Base-by-base conservation (phyloP, 2,888 invertebrate genomes). In the Volucella inflata region DNA sequence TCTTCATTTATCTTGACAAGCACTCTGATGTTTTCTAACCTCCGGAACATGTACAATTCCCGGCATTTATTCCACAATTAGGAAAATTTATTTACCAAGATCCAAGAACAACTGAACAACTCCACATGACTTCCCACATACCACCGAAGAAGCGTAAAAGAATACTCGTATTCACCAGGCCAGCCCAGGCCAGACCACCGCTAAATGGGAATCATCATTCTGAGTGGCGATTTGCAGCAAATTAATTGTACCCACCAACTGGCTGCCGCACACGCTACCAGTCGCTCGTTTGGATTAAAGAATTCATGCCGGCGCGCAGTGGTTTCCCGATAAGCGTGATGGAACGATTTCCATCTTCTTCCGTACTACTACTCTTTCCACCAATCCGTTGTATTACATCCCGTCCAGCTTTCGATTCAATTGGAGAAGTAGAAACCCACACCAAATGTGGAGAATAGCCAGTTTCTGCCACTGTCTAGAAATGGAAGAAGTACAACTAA, bases 191-290 rank as follows among this genome's bases (percentile, higher is more conserved):
- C 55, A 38, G 62, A 62, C 53, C 40, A 42, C 67, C 78, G 62
- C 68, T 64, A 74, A 85, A 85, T 81, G 85, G 67, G 81, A 81
- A 77, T 62, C 81, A 85, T 81, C 85, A 81, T 81, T 81, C 81
- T 76, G 76, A 85, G 85, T 62, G 53, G 85, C 77, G 81, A 85
- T 85, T 85, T 85, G 81, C 80, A 68, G 85, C 60, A 72, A 85
- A 85, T 80, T 85, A 85, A 85, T 85, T 85, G 81, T 81, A 77
- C 62, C 57, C 62, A 51, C 72, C 75, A 76, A 76, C 59, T 48
- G 71, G 75, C 36, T 60, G 55, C 68, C 48, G 70, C 62, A 57
- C 64, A 46, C 57, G 50, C 40, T 16, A 38, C 38, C 12, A 21
- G 17, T 46, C 38, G 30, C 38, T 44, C 10, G 44, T 62, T 53